These are phyloP conservation scores for Helostoma temminkii DNA, from an alignment of 2,797 vertebrate genomes.

Conservation along the genomic window DNA sequence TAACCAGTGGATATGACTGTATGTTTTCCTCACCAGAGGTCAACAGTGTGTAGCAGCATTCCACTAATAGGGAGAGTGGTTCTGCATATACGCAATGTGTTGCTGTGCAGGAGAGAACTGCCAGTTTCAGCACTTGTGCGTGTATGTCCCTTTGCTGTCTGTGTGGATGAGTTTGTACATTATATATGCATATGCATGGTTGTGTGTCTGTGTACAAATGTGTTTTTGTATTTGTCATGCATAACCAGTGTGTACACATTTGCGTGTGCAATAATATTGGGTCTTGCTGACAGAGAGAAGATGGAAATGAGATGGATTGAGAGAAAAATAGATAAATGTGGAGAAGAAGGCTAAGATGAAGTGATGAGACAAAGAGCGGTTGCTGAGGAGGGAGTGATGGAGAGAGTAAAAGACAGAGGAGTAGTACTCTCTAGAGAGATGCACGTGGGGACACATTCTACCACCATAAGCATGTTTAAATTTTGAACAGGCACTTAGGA, in stretches of 20 bases:
- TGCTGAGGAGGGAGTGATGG: slow-evolving; percentile 50
- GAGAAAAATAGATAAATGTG: slow-evolving; percentile 17
- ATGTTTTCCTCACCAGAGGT: slow-evolving; percentile 81
- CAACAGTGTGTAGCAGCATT: slow-evolving; percentile 78
- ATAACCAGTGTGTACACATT: slow-evolving; percentile 32
- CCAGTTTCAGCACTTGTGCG: slow-evolving; percentile 45
- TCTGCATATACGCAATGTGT: slow-evolving; percentile 84
- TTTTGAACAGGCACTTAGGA: slow-evolving; percentile 86
- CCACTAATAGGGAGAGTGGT: slow-evolving; percentile 83
- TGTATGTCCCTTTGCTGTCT: slow-evolving; percentile 38
- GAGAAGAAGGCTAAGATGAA: slow-evolving; percentile 35
- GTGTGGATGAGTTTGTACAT: slow-evolving; percentile 50
- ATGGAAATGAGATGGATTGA: slow-evolving; percentile 31
- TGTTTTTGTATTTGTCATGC: slow-evolving; percentile 31
- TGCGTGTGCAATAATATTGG: slow-evolving; percentile 46
- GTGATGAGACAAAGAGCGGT: slow-evolving; percentile 51
- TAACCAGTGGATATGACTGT: slow-evolving; percentile 73
- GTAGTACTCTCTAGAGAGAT: slow-evolving; percentile 65
- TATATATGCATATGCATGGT: slow-evolving; percentile 48
- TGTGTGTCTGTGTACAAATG: slow-evolving; percentile 37
- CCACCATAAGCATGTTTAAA: slow-evolving; percentile 84
- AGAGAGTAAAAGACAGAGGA: slow-evolving; percentile 68
- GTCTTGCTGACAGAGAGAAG: slow-evolving; percentile 48
- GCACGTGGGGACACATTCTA: slow-evolving; percentile 68
- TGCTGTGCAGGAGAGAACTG: slow-evolving; percentile 81